These are phyloP conservation scores for Ia io DNA, from an alignment of 2,113 vertebrate species.

Conservation along the genomic window DNA sequence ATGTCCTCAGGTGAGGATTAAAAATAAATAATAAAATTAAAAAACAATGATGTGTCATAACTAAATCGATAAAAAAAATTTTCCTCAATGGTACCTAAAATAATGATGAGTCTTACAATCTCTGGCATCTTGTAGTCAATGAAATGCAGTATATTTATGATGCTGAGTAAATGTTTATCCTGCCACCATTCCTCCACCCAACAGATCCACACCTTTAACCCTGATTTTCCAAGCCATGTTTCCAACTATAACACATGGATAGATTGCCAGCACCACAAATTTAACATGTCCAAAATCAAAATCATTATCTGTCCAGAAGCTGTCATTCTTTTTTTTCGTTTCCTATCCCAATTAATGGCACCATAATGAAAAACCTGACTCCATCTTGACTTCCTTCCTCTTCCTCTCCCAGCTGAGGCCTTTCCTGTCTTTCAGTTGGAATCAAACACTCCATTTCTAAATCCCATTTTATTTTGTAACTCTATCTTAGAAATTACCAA, in stretches of 20 bases:
- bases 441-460: background rate
- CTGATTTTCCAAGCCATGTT: background rate
- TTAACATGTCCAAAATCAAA: background rate
- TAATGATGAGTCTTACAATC: background rate
- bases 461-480: background rate
- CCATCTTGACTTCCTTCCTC: background rate
- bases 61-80: background rate
- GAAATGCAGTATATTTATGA: background rate
- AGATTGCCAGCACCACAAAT: constrained; percentile 14
- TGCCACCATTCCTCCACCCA: background rate
- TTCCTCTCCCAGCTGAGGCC: background rate
- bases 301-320: background rate
- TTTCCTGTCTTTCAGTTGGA: background rate
- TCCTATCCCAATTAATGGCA: background rate
- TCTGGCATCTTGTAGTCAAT: background rate
- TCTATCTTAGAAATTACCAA: constrained; percentile 29
- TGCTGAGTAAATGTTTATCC: background rate
- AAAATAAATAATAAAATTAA: background rate
- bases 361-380: background rate
- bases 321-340: background rate
- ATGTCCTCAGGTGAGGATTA: background rate
- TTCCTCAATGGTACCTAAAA: constrained; percentile 14
- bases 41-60: background rate
- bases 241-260: background rate
- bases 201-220: background rate